Evolutionary conservation across 2,797 vertebrate genomes (phyloP).

Genomic region (Pygocentrus nattereri): DNA sequence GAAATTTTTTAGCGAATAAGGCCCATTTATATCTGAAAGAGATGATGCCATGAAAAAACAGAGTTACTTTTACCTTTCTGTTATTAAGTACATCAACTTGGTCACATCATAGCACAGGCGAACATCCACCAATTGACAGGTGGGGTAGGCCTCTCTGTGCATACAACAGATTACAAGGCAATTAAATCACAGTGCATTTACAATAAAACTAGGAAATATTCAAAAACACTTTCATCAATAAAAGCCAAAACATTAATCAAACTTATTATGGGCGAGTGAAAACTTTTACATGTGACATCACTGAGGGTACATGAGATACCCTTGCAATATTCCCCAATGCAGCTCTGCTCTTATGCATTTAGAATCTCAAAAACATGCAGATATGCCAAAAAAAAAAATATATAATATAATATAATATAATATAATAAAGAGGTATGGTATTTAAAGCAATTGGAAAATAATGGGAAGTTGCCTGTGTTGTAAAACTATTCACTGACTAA

Average conservation of each 20-base stretch:
- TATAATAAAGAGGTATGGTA: no score
- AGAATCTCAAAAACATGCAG: no score
- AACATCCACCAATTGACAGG: slow-evolving; percentile 84
- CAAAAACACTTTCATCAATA: background rate
- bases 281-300: background rate
- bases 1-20: no score
- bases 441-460: no score
- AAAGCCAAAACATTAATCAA: background rate
- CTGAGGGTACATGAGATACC: background rate
- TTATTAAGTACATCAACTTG: slow-evolving; percentile 85
- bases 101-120: slow-evolving; percentile 88
- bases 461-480: no score
- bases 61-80: slow-evolving; percentile 80
- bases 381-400: no score
- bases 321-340: background rate
- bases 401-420: no score
- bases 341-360: background rate
- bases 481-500: no score
- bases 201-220: background rate
- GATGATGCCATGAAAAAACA: background rate
- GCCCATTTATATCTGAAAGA: background rate
- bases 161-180: slow-evolving; percentile 46
- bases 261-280: background rate
- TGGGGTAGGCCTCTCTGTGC: slow-evolving; percentile 89
- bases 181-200: background rate